Conservation (phyloP, 2,888 invertebrate genomes). For the Urechis unicinctus region DNA sequence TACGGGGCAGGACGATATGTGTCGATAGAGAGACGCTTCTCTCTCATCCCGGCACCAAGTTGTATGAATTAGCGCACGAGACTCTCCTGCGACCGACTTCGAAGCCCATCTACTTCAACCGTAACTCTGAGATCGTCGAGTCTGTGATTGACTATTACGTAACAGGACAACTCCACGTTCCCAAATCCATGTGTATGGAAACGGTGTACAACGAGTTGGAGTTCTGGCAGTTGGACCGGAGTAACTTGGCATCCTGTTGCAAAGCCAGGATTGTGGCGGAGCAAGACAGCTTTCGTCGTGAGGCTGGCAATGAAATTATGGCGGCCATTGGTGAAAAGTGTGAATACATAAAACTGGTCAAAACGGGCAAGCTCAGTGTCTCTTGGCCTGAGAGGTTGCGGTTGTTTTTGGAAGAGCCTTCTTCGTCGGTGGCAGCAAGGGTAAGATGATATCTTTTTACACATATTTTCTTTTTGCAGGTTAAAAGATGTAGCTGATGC, state of each 20-base stretch:
- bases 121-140: background rate
- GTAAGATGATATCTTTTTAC: no score
- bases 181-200: background rate
- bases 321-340: background rate
- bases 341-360: no score
- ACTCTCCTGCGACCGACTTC: background rate
- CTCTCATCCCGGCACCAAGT: background rate
- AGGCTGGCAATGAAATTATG: no score
- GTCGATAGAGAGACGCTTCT: background rate
- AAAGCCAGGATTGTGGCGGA: background rate
- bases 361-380: background rate
- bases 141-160: background rate
- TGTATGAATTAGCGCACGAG: background rate
- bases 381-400: background rate
- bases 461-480: no score
- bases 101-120: background rate
- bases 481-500: no score
- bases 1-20: background rate
- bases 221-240: background rate
- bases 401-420: background rate
- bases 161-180: background rate
- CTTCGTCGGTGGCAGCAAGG: background rate
- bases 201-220: background rate
- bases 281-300: background rate
- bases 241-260: background rate